These are phyloP conservation scores for Notolabrus celidotus DNA, from an alignment of 2,797 vertebrate species.

Conservation along the genomic window DNA sequence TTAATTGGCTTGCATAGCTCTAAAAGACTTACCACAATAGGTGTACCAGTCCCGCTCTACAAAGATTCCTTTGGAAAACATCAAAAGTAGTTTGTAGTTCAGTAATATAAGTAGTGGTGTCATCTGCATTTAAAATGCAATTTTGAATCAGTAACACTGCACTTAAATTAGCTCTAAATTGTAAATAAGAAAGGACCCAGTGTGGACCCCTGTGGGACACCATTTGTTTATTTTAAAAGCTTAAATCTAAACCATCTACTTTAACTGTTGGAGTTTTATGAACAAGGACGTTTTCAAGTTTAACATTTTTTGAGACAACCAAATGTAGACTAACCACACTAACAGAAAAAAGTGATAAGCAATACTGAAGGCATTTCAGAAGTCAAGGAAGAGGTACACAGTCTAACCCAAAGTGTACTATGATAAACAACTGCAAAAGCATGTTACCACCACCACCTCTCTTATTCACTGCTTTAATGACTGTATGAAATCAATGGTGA, in stretches of 20 bases:
- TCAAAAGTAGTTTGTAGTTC: no score
- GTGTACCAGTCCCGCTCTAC: no score
- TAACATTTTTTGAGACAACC: not conserved
- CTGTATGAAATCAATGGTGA: constrained; percentile 67
- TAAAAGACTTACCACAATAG: no score
- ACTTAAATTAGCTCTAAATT: not conserved
- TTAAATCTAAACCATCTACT: not conserved
- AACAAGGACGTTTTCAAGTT: not conserved
- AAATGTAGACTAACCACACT: not conserved
- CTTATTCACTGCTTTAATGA: constrained; percentile 43
- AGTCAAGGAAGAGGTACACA: not conserved
- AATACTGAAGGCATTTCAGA: no score
- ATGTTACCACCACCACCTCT: constrained; percentile 10
- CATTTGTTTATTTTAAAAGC: not conserved
- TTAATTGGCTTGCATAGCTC: no score
- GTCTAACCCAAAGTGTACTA: not conserved
- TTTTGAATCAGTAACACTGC: not conserved
- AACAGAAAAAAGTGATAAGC: not conserved
- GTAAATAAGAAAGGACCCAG: not conserved
- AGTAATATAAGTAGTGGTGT: not conserved
- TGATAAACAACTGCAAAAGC: constrained; percentile 1
- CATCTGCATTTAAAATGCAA: not conserved
- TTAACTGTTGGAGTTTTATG: not conserved
- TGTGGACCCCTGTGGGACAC: not conserved
- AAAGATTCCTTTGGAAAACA: no score